Evolutionary conservation across 2,113 vertebrate genomes (phyloP).

Genomic region (Plectropomus leopardus): DNA sequence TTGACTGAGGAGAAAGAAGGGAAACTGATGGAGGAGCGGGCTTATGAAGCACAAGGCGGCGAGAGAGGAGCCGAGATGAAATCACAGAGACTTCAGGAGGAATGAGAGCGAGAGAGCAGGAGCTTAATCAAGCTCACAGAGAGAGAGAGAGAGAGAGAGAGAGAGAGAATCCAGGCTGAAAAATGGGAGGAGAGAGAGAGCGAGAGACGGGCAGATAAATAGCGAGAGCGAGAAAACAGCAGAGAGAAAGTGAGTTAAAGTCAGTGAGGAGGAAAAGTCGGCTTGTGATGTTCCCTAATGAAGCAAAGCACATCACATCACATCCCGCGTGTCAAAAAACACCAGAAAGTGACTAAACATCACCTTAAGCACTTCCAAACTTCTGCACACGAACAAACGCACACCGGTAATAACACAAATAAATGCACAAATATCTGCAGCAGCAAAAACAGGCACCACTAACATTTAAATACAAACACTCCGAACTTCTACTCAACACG

Average conservation of each 20-base stretch:
- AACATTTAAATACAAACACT: conserved; percentile 20
- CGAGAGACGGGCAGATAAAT: conserved; percentile 7
- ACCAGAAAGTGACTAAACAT: conserved; percentile 5
- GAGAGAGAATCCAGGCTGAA: background rate
- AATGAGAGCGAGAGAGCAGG: conserved; percentile 13
- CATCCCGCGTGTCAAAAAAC: conserved; percentile 16
- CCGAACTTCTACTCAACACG: background rate
- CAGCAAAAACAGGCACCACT: background rate
- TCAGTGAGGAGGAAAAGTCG: background rate
- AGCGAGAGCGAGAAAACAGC: conserved; percentile 1
- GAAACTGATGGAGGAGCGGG: conserved; percentile 15
- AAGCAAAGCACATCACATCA: conserved; percentile 46
- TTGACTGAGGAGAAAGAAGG: conserved; percentile 18
- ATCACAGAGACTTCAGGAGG: conserved; percentile 26
- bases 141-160: background rate
- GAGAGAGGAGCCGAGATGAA: conserved; percentile 23
- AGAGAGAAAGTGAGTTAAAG: conserved; percentile 3
- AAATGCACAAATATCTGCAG: conserved; percentile 4
- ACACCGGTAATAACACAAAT: background rate
- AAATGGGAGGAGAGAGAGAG: background rate
- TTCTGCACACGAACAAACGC: background rate
- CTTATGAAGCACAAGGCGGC: background rate
- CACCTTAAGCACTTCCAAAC: background rate
- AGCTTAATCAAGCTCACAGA: conserved; percentile 36
- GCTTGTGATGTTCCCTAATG: conserved; percentile 41